Base-by-base conservation (phyloP, 2,113 vertebrate genomes). In the Scortum barcoo region DNA sequence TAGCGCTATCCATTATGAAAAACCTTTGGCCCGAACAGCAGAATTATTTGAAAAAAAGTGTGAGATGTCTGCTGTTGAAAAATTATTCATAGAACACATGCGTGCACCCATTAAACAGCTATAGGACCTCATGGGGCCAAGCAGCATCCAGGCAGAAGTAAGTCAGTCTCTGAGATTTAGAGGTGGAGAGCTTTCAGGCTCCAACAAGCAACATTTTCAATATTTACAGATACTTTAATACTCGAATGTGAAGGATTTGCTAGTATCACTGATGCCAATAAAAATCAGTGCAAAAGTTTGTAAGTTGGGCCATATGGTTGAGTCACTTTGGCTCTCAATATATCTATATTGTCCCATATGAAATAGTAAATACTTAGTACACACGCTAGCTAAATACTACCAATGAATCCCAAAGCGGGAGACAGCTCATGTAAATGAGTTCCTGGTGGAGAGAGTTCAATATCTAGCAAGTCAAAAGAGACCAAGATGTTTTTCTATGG, bases 11-110 rank as follows among this genome's bases (percentile, higher is more conserved):
- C 56, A 76, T 71, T 65, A 71, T 62, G 26, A 42, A 10, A 67
- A 75, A 69, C 40, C 53, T 80, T 79, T 86, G 28, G 30, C 26
- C 46, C 13, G 19, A 50, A 61, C 16, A 51, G 73, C 24, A 69
- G 48, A 51, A 57, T 72, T 40, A 61, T 67, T 42, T 57, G 7
- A 70, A 75, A 80, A 66, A 56, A 24, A 40, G 20, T 40, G n/a
- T 50, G 50, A 46, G 46, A 63, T 56, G 33, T 67, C 22, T 58
- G 57, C 58, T 70, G 5, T 17, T 16, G 40, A 28, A 5, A 22
- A 62, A 36, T 40, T 19, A 70, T 63, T 36, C 16, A 33, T 7
- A 71, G 38, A 16, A 28, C 53, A 30, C 7, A 20, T 33, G 0
- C 8, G 44, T 16, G 33, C 7, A 46, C 14, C 28, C 11, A 66